Base-by-base conservation (phyloP, 2,113 vertebrate genomes). In the Pollachius pollachius region DNA sequence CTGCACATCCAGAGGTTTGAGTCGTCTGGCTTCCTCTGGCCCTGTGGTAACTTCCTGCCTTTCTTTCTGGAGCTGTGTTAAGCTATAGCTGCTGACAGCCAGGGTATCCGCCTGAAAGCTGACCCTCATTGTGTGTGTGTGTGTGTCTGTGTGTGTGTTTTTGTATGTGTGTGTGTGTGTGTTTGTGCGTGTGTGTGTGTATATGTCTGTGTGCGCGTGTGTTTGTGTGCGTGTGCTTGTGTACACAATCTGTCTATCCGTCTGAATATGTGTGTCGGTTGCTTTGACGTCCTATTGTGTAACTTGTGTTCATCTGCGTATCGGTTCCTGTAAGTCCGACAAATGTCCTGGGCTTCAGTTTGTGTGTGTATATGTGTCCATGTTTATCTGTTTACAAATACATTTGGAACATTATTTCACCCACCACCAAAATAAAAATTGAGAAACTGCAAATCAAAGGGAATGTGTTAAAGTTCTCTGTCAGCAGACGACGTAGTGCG, bases 271-370 rank as follows among this genome's bases (percentile, higher is more conserved):
- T 62, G 11, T 15, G 19, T 25, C 16, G 60, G n/a, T n/a, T 37
- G 66, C 16, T 41, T 23, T 62, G 25, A 63, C 63, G 64, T 19
- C 19, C 41, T 37, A 72, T 75, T 79, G 74, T 81, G 30, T n/a
- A 52, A 23, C 63, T 64, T 68, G 19, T 58, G 59, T 34, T 67
- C 64, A 75, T 75, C 71, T 74, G 59, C 76, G 19, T 65, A 27
- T 65, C 67, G 62, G 60, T 79, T 84, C 68, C 70, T 72, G 67
- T 75, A 65, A 70, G 73, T 73, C 74, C 78, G 78, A 83, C 79
- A 81, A 80, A 85, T 76, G 87, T 90, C 86, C 87, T 80, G 72
- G 76, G 54, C 30, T 57, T 16, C n/a, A 48, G 41, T 65, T 75
- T 79, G 30, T 70, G 67, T 68, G 64, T 23, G 19, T 67, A n/a